phyloP scores from a whole-genome alignment of 2,888 invertebrate genomes.

The Griposia aprilina region DNA sequence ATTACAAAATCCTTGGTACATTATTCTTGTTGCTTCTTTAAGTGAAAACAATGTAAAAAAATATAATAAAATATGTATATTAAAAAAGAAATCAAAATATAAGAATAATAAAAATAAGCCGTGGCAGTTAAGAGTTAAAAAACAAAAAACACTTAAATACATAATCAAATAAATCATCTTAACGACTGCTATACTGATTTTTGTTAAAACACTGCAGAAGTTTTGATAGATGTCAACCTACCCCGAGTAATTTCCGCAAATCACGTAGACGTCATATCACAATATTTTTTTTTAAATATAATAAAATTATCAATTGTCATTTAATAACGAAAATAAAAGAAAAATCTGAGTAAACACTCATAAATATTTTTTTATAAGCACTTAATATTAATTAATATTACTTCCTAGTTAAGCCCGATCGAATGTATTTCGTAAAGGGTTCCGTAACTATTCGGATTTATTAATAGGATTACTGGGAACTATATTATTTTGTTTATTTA shows the following conservation, averaged over 20 bases:
- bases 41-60: no score
- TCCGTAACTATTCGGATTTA: background rate
- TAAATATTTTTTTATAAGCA: conserved; percentile 27
- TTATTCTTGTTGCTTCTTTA: no score
- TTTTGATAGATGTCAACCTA: background rate
- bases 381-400: conserved; percentile 22
- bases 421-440: background rate
- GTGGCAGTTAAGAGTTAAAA: no score
- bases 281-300: background rate
- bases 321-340: conserved; percentile 4
- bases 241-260: background rate
- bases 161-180: background rate
- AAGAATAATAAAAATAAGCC: no score
- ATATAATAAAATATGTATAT: no score
- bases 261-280: no score
- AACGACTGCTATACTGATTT: background rate
- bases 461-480: background rate
- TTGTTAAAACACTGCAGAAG: background rate
- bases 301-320: background rate
- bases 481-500: background rate
- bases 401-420: conserved; percentile 10
- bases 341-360: background rate
- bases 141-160: background rate
- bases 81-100: no score
- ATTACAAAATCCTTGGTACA: no score